Conservation (phyloP, 2,113 vertebrate genomes). For the Larimichthys crocea region DNA sequence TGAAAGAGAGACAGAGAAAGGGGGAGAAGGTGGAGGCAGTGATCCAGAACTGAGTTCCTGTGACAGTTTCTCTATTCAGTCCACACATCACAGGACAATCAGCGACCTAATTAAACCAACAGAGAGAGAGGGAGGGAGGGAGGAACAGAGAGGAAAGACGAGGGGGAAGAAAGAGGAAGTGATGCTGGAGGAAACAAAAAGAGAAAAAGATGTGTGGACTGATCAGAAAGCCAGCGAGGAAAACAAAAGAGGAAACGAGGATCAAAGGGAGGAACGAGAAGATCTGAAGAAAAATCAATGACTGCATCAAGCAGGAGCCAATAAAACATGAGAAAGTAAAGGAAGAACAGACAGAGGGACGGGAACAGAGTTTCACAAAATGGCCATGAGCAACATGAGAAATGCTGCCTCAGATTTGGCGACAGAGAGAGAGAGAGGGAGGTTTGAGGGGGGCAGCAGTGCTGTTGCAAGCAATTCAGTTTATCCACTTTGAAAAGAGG, state of each 20-base stretch:
- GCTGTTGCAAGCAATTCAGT: slow-evolving; percentile 48
- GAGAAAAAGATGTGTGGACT: background rate
- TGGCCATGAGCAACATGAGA: slow-evolving; percentile 17
- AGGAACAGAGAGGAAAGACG: slow-evolving; percentile 1
- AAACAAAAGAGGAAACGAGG: slow-evolving; percentile 28
- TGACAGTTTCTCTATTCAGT: slow-evolving; percentile 75
- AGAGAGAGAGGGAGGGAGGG: slow-evolving; percentile 31
- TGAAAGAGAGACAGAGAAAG: slow-evolving; percentile 21
- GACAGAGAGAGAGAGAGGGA: background rate
- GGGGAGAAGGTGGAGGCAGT: slow-evolving; percentile 55
- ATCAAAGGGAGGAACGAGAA: slow-evolving; percentile 13
- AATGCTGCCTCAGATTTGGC: slow-evolving; percentile 43
- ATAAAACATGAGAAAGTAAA: slow-evolving; percentile 36
- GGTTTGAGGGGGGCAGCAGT: slow-evolving; percentile 6
- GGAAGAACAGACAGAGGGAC: background rate
- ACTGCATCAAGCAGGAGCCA: slow-evolving; percentile 15
- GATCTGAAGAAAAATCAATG: slow-evolving; percentile 31
- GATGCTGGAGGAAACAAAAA: slow-evolving; percentile 19
- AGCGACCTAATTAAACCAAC: slow-evolving; percentile 75
- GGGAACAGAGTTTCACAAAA: slow-evolving; percentile 5
- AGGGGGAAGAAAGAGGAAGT: slow-evolving; percentile 13
- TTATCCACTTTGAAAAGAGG: slow-evolving; percentile 30
- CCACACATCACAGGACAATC: slow-evolving; percentile 68
- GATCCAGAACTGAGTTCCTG: slow-evolving; percentile 73
- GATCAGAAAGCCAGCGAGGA: slow-evolving; percentile 1